Evolutionary conservation across 2,888 invertebrate genomes (phyloP).

Genomic region (Phasia obesa): DNA sequence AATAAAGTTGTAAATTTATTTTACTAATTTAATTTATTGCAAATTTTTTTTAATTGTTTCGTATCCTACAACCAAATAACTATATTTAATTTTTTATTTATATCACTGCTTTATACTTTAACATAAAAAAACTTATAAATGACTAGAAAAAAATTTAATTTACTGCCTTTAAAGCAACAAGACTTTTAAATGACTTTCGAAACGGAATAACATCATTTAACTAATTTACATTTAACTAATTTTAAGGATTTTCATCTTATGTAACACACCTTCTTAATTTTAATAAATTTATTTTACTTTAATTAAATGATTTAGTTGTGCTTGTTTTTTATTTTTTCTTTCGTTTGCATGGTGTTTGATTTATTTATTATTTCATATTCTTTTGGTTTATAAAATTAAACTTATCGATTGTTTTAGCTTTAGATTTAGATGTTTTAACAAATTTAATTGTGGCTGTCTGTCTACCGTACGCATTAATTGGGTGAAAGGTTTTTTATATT

Average conservation of each 20-base stretch:
- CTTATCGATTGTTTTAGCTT: constrained; percentile 38
- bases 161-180: background rate
- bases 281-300: constrained; percentile 42
- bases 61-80: background rate
- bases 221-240: background rate
- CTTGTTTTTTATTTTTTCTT: constrained; percentile 16
- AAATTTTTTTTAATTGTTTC: background rate
- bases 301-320: constrained; percentile 26
- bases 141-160: background rate
- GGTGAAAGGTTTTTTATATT: constrained; percentile 34
- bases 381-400: constrained; percentile 10
- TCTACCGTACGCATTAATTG: constrained; percentile 26
- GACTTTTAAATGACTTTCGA: background rate
- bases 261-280: constrained; percentile 21
- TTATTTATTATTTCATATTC: constrained; percentile 7
- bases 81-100: background rate
- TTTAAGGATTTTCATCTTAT: constrained; percentile 8
- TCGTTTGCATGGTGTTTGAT: constrained; percentile 48
- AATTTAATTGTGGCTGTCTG: constrained; percentile 32
- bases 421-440: constrained; percentile 25
- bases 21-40: background rate
- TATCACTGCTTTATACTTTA: background rate
- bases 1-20: background rate
- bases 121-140: background rate
- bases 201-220: background rate